Conservation (phyloP, 2,797 vertebrate species). For the Euthynnus affinis region DNA sequence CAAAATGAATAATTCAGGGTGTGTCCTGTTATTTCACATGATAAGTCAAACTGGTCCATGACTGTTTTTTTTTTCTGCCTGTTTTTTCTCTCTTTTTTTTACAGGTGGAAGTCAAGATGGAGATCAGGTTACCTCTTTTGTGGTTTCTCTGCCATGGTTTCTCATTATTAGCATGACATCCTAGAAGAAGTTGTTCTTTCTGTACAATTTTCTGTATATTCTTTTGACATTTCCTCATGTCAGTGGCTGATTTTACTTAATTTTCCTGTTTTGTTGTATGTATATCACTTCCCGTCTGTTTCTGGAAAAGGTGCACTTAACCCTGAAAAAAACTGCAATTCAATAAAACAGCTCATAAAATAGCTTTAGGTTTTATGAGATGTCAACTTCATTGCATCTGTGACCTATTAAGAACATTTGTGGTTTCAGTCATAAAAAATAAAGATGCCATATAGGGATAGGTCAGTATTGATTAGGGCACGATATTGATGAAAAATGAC, state of each 20-base stretch:
- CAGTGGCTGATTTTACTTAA: conserved; percentile 14
- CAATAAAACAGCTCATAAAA: conserved; percentile 5
- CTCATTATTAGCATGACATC: conserved; percentile 24
- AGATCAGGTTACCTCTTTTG: conserved; percentile 89
- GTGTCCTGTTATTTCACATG: conserved; percentile 32
- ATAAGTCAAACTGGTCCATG: conserved; percentile 36
- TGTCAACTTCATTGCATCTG: conserved; percentile 1
- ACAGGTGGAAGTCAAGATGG: conserved; percentile 92
- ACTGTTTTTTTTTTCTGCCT: conserved; percentile 51
- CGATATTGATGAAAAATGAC: conserved; percentile 18
- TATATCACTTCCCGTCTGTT: background rate
- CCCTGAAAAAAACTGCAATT: conserved; percentile 3
- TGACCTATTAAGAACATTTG: conserved; percentile 12
- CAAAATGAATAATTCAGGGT: conserved; percentile 29
- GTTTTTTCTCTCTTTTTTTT: conserved; percentile 78
- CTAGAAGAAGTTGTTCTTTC: background rate
- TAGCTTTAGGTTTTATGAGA: conserved; percentile 23
- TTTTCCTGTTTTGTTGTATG: conserved; percentile 7
- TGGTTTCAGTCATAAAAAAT: conserved; percentile 36
- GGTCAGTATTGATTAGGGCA: conserved; percentile 37
- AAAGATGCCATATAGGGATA: conserved; percentile 17
- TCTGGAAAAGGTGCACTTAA: background rate
- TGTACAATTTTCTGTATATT: background rate
- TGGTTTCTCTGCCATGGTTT: conserved; percentile 33
- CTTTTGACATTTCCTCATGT: conserved; percentile 22